Base-by-base conservation (phyloP, 2,113 vertebrate genomes). In the Pica pica region DNA sequence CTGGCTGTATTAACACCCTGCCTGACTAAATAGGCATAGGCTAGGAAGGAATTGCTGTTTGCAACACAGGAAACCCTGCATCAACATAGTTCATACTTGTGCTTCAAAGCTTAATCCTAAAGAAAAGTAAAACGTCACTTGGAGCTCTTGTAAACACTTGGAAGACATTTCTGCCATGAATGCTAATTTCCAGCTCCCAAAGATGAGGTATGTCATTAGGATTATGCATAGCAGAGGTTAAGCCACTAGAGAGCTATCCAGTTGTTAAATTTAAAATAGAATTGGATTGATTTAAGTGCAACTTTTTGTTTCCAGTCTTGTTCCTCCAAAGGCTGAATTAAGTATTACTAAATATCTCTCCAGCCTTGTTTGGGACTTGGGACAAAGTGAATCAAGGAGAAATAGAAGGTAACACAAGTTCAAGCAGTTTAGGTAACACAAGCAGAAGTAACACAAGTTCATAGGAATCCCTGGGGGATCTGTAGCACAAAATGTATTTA, bases 221-320 rank as follows among this genome's bases (percentile, higher is more conserved):
- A 90, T 44, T 86, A 63, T 63, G 60, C 50, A 53, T 46, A 86
- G 55, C 71, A 90, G 79, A 95, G 46, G 76, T 67, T 88, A 90
- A 55, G 71, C 55, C 90, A 86, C 89, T 70, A 67, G 90, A 86
- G 79, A 94, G 39, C 27, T 80, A 77, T 80, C 63, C 55, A 83
- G 59, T 47, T 92, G 68, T 71, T 86, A 94, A 74, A 88, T 86
- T 95, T 81, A 90, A 80, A 90, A 86, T 41, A 65, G 21, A 91
- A 84, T 67, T 70, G 28, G 74, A 73, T 75, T 77, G 19, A 11
- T 90, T 92, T 63, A 69, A 59, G 77, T 75, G 46, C 73, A 90
- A 55, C 30, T 83, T 93, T 73, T 67, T 70, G 18, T 57, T 93
- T 83, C 57, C 31, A 79, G 24, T 84, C 61, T 82, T 52, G 28